phyloP scores from a whole-genome alignment of 2,113 vertebrate genomes.

The Nothobranchius furzeri region DNA sequence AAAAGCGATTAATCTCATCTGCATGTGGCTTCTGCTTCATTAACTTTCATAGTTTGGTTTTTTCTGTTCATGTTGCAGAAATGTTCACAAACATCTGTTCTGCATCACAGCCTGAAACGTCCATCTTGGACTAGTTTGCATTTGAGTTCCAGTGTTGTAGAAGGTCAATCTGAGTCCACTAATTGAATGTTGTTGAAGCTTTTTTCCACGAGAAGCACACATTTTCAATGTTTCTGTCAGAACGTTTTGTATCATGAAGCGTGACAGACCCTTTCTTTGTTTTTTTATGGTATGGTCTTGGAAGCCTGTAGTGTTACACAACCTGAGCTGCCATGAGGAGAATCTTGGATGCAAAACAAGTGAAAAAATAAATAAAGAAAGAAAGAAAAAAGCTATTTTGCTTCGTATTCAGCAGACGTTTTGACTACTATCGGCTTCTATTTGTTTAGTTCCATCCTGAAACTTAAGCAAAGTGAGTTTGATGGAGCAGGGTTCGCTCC shows the following conservation, averaged over 20 bases:
- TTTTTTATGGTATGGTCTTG: not conserved
- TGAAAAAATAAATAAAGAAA: slow-evolving; percentile 11
- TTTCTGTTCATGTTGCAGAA: not conserved
- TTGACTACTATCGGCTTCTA: slow-evolving; percentile 1
- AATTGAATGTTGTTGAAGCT: not conserved
- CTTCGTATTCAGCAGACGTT: slow-evolving; percentile 32
- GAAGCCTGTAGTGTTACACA: slow-evolving; percentile 23
- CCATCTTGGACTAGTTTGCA: not conserved
- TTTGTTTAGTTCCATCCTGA: not conserved
- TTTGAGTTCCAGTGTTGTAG: not conserved
- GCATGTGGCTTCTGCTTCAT: not conserved
- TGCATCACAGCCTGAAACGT: not conserved
- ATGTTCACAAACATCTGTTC: slow-evolving; percentile 5
- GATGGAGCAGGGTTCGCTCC: slow-evolving; percentile 22
- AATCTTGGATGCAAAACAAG: slow-evolving; percentile 16
- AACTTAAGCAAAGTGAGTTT: not conserved
- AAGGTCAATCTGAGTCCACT: not conserved
- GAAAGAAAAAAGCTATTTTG: not conserved
- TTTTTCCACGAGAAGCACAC: not conserved
- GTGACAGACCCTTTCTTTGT: slow-evolving; percentile 21
- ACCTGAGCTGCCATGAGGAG: slow-evolving; percentile 4
- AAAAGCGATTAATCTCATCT: too few species aligned
- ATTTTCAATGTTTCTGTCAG: not conserved
- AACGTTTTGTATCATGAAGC: not conserved
- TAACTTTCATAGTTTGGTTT: not conserved